Percentiles rank a stretch among this genome's conserved stretches.
phyloP scores from a whole-genome alignment of 1,140 invertebrate genomes.

The Drosophila subpulchrella region DNA sequence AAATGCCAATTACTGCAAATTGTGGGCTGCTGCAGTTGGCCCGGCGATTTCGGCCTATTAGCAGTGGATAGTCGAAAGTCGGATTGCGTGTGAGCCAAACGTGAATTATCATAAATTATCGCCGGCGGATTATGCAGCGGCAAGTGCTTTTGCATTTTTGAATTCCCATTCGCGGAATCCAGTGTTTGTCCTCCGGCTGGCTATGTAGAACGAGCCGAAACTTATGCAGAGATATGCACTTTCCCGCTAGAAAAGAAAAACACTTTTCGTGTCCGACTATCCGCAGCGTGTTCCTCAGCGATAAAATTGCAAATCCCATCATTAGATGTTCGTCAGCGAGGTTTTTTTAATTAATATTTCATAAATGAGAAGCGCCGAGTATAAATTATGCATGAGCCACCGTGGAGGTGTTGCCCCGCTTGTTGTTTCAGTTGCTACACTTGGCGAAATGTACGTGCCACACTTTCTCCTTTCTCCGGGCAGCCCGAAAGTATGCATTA shows the following conservation, averaged over 20 bases:
- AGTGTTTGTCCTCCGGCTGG: constrained; percentile 17
- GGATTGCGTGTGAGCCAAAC: constrained; percentile 64
- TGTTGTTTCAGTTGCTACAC: constrained; percentile 22
- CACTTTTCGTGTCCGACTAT: constrained; percentile 28
- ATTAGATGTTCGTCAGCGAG: constrained; percentile 40
- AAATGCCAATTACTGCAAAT: constrained; percentile 75
- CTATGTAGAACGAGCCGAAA: constrained; percentile 62
- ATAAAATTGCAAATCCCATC: constrained; percentile 57
- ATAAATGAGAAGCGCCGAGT: constrained; percentile 45
- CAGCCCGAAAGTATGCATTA: constrained; percentile 55
- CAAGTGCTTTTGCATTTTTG: constrained; percentile 30
- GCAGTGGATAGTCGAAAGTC: constrained; percentile 60
- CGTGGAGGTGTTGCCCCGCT: constrained; percentile 16
- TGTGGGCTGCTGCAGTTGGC: constrained; percentile 40
- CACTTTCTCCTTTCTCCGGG: constrained; percentile 8
- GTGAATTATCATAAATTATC: constrained; percentile 76
- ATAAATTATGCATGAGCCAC: constrained; percentile 50
- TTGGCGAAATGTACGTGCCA: constrained; percentile 5
- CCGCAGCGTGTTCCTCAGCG: constrained; percentile 31
- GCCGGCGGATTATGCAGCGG: constrained; percentile 61
- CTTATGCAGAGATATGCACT: constrained; percentile 46
- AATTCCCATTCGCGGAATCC: constrained; percentile 15
- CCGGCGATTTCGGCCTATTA: constrained; percentile 50
- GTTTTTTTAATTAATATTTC: constrained; percentile 53
- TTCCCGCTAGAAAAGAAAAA: constrained; percentile 58